Percentiles rank a stretch among this genome's conserved stretches.
Evolutionary conservation across 2,888 invertebrate genomes (phyloP).

Genomic region (Plebejus anna): DNA sequence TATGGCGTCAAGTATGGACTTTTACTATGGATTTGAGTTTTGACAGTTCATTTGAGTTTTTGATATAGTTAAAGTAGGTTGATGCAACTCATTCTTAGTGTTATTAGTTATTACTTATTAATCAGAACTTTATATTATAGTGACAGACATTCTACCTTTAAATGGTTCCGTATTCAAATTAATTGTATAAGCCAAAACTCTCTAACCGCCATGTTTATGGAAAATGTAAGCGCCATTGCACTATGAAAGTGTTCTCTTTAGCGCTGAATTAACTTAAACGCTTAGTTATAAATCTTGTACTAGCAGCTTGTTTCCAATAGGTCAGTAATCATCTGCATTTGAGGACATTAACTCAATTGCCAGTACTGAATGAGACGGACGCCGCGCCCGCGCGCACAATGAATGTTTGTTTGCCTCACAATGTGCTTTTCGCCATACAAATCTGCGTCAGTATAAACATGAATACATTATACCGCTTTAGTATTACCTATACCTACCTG

Average conservation of each 20-base stretch:
- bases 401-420: slow-evolving; percentile 64
- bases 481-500: too few species aligned
- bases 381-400: slow-evolving; percentile 67
- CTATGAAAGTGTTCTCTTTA: slow-evolving; percentile 40
- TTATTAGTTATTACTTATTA: too few species aligned
- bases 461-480: slow-evolving; percentile 5
- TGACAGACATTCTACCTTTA: neutral
- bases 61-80: too few species aligned
- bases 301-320: slow-evolving; percentile 68
- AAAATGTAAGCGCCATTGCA: neutral
- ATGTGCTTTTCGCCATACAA: slow-evolving; percentile 58
- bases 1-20: too few species aligned
- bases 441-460: slow-evolving; percentile 4
- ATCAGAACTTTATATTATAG: neutral
- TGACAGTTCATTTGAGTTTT: too few species aligned
- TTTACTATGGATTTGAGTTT: too few species aligned
- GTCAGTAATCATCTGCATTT: slow-evolving; percentile 77
- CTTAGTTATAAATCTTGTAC: slow-evolving; percentile 50
- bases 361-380: slow-evolving; percentile 73
- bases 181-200: neutral
- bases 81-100: too few species aligned
- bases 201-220: neutral
- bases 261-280: slow-evolving; percentile 54
- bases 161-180: neutral
- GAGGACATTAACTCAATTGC: slow-evolving; percentile 77